Evolutionary conservation across 2,113 vertebrate genomes (phyloP).

Genomic region (Procavia capensis): DNA sequence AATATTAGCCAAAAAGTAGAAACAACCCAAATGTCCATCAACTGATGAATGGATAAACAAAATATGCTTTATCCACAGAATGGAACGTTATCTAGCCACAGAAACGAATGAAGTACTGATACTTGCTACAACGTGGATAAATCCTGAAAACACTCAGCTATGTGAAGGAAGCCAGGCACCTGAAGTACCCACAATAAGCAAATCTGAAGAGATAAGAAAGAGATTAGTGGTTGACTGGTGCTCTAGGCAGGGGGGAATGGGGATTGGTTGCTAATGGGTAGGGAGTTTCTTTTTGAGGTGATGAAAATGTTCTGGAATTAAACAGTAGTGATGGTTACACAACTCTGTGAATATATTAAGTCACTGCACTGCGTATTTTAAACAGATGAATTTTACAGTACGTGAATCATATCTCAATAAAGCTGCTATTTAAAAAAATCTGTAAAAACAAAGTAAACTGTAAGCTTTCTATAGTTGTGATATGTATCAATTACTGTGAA

Average conservation of each 20-base stretch:
- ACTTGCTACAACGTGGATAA: neutral
- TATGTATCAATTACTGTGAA: neutral
- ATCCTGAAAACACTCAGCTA: neutral
- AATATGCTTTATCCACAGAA: neutral
- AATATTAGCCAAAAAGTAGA: neutral
- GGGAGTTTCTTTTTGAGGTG: neutral
- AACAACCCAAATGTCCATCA: neutral
- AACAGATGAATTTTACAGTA: neutral
- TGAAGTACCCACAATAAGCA: neutral
- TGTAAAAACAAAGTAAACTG: neutral
- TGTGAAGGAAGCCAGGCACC: neutral
- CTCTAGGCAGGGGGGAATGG: neutral
- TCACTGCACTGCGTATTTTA: neutral
- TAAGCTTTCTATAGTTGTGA: neutral
- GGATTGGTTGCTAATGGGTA: neutral
- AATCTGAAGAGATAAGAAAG: neutral
- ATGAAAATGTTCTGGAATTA: neutral
- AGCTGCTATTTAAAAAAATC: neutral
- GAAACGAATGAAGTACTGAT: neutral
- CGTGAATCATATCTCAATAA: neutral
- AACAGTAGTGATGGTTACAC: neutral
- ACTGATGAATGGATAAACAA: neutral
- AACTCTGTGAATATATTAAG: neutral
- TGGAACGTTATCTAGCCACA: too few species aligned
- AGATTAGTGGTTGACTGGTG: neutral